Base-by-base conservation (phyloP, 2,888 invertebrate species). In the Diarsia mendica region DNA sequence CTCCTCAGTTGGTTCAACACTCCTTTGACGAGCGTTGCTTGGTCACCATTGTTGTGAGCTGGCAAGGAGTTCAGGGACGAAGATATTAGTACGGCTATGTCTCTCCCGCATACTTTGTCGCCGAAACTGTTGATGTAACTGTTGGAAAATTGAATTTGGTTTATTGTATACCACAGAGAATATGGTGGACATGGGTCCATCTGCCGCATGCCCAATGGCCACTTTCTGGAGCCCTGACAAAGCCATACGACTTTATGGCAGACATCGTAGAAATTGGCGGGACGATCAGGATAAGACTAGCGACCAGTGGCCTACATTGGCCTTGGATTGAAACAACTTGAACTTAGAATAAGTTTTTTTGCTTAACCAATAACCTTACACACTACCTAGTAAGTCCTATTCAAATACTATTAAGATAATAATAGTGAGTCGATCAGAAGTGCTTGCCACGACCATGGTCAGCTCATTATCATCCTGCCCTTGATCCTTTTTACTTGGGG, bases 111-210 rank as follows among this genome's bases (percentile, higher is more conserved):
- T 0, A 91, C 91, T 97, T 89, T 97, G 90, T 94, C 97, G 93
- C 89, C 97, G 92, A 88, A 97, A 96, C 89, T 97, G 93, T 75
- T 97, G 91, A 89, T 97, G 91, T 95, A 97, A 92, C 95, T 97
- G 95, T 28, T 92, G 48, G 91, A 5, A 75, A 49, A 83, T 11
- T 44, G 63, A n/a, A 44, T 39, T 39, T 28, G n/a, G 11, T 49
- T 72, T 55, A 46, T 46, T 53, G 4, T 70, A 10, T 39, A 10
- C n/a, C n/a, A n/a, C n/a, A n/a, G n/a, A n/a, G n/a, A n/a, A n/a
- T n/a, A n/a, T n/a, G n/a, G n/a, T n/a, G n/a, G n/a, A n/a, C n/a
- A n/a, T n/a, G n/a, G n/a, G n/a, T n/a, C n/a, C n/a, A n/a, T n/a
- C n/a, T n/a, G n/a, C n/a, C n/a, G n/a, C n/a, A n/a, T n/a, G n/a